A percentile compares a stretch with the other conserved stretches of the same genome.
These are phyloP conservation scores for Sphaeridia pumilis DNA, from an alignment of 2,888 invertebrate genomes.

Conservation along the genomic window DNA sequence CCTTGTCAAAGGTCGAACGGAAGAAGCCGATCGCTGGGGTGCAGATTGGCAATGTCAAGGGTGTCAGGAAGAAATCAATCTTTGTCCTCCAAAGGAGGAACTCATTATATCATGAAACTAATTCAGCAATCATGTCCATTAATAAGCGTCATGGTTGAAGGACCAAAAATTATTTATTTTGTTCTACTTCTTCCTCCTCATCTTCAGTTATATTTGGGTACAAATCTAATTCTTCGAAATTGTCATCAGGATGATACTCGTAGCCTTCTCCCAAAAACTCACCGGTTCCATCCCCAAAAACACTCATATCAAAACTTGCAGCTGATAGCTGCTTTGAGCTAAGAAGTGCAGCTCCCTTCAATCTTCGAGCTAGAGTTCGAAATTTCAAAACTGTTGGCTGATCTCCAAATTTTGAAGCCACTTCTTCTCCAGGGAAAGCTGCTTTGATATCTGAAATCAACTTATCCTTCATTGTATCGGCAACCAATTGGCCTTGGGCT, in stretches of 20 bases:
- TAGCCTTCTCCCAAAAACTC: too few relatives aligned
- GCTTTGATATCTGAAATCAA: background rate
- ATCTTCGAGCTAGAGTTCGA: conserved; percentile 8
- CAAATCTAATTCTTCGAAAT: too few relatives aligned
- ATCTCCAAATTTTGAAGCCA: background rate
- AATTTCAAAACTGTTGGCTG: conserved; percentile 9
- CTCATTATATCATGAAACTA: background rate
- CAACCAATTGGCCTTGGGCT: background rate
- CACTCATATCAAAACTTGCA: background rate
- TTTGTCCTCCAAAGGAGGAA: background rate
- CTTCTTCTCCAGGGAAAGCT: background rate
- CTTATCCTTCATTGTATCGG: background rate
- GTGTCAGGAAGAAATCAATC: background rate
- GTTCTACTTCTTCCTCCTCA: background rate
- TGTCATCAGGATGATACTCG: too few relatives aligned
- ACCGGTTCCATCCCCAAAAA: too few relatives aligned
- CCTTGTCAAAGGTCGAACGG: conserved; percentile 26
- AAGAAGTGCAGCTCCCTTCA: conserved; percentile 15
- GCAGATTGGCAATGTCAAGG: conserved; percentile 27
- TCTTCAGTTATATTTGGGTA: too few relatives aligned
- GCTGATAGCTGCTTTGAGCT: background rate
- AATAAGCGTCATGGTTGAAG: background rate
- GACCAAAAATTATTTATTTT: background rate
- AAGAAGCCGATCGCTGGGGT: conserved; percentile 36
- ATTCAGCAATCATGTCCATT: too few relatives aligned